A percentile compares a stretch with the other conserved stretches of the same genome.
phyloP scores from a whole-genome alignment of 2,113 vertebrate species.

The Myocastor coypus region DNA sequence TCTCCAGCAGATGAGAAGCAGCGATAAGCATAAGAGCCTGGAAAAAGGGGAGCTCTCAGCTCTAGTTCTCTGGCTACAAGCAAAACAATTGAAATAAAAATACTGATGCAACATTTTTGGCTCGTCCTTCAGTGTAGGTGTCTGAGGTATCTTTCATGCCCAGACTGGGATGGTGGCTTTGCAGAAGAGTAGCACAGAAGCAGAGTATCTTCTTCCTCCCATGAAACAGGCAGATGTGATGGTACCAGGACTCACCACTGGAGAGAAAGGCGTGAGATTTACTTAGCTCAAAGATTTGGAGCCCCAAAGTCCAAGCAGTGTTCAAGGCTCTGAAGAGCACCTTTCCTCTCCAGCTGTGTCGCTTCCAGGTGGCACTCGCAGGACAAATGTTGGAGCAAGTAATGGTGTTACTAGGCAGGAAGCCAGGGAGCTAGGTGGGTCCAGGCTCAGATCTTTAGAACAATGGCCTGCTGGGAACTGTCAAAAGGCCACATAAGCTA shows the following conservation, averaged over 20 bases:
- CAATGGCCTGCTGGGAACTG: no score
- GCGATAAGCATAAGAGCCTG: not conserved
- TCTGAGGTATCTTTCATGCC: not conserved
- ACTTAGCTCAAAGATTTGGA: no score
- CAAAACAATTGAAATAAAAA: not conserved
- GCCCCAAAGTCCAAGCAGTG: no score
- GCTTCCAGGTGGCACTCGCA: not conserved
- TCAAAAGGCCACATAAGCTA: not conserved
- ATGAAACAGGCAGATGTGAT: accelerated
- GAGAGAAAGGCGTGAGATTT: not conserved
- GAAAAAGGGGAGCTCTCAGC: no score
- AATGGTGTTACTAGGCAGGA: not conserved
- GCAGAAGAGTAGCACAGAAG: not conserved
- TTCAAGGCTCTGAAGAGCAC: not conserved
- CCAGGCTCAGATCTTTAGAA: not conserved
- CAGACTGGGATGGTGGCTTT: not conserved
- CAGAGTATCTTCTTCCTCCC: not conserved
- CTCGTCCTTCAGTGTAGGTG: not conserved
- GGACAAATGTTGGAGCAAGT: not conserved
- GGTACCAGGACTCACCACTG: not conserved
- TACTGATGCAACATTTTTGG: not conserved
- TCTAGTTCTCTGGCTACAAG: not conserved
- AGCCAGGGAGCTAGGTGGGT: not conserved
- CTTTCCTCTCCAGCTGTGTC: not conserved
- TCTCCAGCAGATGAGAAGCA: not conserved